Evolutionary conservation across 2,797 vertebrate genomes (phyloP).

Genomic region (Myotis vivesi): DNA sequence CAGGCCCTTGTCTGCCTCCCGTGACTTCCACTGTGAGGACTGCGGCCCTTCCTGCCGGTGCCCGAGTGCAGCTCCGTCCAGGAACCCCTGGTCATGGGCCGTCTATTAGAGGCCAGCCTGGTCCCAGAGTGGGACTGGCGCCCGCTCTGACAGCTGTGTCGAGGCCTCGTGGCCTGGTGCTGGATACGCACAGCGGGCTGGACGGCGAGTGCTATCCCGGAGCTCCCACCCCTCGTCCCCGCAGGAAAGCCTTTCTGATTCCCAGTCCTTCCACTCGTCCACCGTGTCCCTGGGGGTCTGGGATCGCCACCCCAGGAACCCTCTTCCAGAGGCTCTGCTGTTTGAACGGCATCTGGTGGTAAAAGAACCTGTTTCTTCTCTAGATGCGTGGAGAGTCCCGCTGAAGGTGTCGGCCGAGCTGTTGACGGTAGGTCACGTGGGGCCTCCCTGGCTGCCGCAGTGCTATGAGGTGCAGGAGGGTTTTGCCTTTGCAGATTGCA

Average conservation of each 20-base stretch:
- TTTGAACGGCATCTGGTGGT: not conserved
- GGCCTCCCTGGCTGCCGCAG: too few species aligned
- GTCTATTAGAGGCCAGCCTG: accelerated
- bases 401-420: slow-evolving; percentile 93
- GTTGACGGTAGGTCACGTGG: slow-evolving; percentile 88
- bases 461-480: too few species aligned
- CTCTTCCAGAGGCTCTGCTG: not conserved
- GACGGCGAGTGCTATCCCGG: too few species aligned
- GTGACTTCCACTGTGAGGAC: not conserved
- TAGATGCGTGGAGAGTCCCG: slow-evolving; percentile 92
- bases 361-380: slow-evolving; percentile 12
- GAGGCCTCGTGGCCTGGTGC: accelerated
- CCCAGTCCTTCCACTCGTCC: accelerated
- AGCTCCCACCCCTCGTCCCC: too few species aligned
- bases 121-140: not conserved
- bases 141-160: not conserved
- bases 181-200: accelerated
- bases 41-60: not conserved
- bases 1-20: not conserved
- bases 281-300: accelerated
- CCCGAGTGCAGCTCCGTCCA: accelerated
- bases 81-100: accelerated
- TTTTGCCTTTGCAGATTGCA: not conserved
- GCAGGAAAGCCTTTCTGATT: not conserved
- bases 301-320: not conserved